Conservation (phyloP, 2,113 vertebrate species). For the Corvus cornix region DNA sequence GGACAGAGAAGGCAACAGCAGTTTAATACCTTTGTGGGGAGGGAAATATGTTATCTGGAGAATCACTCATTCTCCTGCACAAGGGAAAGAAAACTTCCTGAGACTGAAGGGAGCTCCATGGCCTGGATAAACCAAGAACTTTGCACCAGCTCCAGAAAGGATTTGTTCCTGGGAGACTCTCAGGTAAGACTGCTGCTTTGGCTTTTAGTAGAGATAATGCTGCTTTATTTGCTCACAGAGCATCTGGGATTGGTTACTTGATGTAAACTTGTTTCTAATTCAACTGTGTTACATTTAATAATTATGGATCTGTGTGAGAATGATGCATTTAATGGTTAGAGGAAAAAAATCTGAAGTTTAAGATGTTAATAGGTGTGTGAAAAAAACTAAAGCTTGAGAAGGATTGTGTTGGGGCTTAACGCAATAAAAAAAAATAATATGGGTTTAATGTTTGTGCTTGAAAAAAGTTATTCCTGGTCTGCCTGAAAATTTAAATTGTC, state of each 20-base stretch:
- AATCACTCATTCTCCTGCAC: fast-evolving
- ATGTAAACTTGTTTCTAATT: background rate
- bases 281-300: fast-evolving
- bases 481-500: background rate
- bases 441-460: background rate
- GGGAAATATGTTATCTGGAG: background rate
- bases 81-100: background rate
- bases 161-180: background rate
- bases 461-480: background rate
- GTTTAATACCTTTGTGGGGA: fast-evolving
- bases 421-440: background rate
- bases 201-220: background rate
- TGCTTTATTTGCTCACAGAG: background rate
- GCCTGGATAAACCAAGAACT: background rate
- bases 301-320: background rate
- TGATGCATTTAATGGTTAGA: background rate
- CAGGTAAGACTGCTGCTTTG: background rate
- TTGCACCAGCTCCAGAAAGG: background rate
- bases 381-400: background rate
- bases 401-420: background rate
- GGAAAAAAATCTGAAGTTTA: background rate
- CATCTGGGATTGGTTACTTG: fast-evolving
- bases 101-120: background rate
- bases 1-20: fast-evolving
- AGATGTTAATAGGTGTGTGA: background rate